Evolutionary conservation across 2,113 vertebrate species (phyloP).

Genomic region (Ranitomeya variabilis): DNA sequence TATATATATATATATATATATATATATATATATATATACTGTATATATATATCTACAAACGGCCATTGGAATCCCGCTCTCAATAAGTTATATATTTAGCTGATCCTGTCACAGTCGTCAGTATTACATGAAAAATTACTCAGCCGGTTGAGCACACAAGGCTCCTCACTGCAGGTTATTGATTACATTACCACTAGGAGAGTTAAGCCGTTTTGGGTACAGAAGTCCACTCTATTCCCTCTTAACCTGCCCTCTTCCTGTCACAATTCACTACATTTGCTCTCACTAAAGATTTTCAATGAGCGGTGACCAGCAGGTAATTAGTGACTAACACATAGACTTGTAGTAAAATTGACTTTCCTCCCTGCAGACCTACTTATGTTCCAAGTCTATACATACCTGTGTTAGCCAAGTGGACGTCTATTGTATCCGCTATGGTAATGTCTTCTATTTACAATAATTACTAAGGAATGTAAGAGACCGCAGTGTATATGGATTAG

Average conservation of each 20-base stretch:
- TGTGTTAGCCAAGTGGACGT: background rate
- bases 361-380: conserved; percentile 33
- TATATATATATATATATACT: no score
- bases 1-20: no score
- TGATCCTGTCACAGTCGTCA: background rate
- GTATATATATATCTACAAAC: no score
- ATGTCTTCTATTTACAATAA: conserved; percentile 38
- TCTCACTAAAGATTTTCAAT: conserved; percentile 42
- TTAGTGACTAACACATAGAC: conserved; percentile 34
- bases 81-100: background rate
- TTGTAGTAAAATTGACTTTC: conserved; percentile 31
- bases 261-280: conserved; percentile 18
- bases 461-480: conserved; percentile 26
- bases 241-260: conserved; percentile 17
- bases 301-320: conserved; percentile 25
- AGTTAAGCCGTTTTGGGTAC: background rate
- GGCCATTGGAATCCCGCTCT: background rate
- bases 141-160: background rate
- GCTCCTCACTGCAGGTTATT: conserved; percentile 1
- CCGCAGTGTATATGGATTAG: background rate
- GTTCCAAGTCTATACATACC: background rate
- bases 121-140: conserved; percentile 7
- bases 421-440: conserved; percentile 17
- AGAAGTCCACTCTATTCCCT: background rate
- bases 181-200: conserved; percentile 1